These are phyloP conservation scores for Aleiodes sp. DNA, from an alignment of 1,140 invertebrate genomes.

Conservation along the genomic window DNA sequence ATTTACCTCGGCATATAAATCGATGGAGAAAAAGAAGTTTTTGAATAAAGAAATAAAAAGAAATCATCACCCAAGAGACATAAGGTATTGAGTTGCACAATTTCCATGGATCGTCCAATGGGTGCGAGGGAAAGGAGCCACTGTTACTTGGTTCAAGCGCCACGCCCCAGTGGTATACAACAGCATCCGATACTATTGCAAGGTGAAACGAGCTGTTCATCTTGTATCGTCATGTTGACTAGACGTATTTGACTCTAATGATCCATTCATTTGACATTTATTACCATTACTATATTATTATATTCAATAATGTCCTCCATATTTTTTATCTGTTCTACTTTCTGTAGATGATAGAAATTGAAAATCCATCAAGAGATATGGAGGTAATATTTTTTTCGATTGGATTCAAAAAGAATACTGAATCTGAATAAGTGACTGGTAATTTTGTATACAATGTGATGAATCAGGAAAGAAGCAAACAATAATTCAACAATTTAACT, in stretches of 20 bases:
- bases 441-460: no score
- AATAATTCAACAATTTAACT: background rate
- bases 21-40: background rate
- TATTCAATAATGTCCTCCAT: background rate
- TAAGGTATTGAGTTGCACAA: constrained; percentile 29
- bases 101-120: constrained; percentile 31
- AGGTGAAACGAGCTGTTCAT: constrained; percentile 22
- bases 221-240: constrained; percentile 31
- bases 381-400: background rate
- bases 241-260: constrained; percentile 31
- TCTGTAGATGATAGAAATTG: background rate
- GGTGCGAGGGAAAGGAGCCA: constrained; percentile 29
- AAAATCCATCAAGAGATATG: background rate
- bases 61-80: constrained; percentile 10
- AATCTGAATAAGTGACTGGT: no score
- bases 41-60: background rate
- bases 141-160: background rate
- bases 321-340: background rate
- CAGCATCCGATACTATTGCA: constrained; percentile 18
- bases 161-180: constrained; percentile 9
- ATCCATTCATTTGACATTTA: constrained; percentile 26
- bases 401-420: no score
- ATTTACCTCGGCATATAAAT: background rate
- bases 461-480: no score
- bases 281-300: constrained; percentile 15